Conservation (phyloP, 92 coral and sea anemone genomes). For the Parazoanthus atlanticus region DNA sequence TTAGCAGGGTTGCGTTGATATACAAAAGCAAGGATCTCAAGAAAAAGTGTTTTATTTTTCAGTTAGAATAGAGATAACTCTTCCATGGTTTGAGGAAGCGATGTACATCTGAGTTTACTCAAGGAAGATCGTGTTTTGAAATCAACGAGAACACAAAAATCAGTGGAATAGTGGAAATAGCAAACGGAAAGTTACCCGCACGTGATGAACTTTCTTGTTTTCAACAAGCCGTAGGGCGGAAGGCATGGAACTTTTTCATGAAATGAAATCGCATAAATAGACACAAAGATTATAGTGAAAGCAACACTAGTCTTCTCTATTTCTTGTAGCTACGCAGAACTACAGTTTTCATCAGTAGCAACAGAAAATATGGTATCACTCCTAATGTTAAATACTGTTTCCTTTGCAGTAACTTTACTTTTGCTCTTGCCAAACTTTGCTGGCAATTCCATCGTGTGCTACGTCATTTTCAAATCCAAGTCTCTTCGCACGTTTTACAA, state of each 20-base stretch:
- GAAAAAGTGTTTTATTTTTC: background rate
- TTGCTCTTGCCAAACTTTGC: background rate
- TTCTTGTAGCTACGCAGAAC: background rate
- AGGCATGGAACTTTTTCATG: background rate
- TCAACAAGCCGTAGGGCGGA: background rate
- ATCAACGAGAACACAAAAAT: background rate
- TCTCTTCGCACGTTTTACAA: conserved; percentile 22
- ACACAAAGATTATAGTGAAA: background rate
- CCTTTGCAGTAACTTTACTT: background rate
- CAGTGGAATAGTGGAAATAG: too few relatives aligned
- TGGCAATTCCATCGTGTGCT: conserved; percentile 18
- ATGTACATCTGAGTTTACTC: background rate
- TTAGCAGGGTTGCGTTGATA: background rate
- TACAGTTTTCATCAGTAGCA: background rate
- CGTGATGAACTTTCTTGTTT: background rate
- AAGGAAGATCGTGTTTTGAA: background rate
- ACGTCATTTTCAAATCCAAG: conserved; percentile 12
- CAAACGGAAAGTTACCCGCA: background rate
- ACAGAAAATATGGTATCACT: background rate
- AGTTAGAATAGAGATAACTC: background rate
- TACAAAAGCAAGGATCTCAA: background rate
- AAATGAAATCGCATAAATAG: background rate
- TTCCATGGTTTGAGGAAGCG: background rate
- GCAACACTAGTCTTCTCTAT: too few relatives aligned
- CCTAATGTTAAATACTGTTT: background rate